These are phyloP conservation scores for Pterois miles DNA, from an alignment of 2,797 vertebrate species.

Conservation along the genomic window DNA sequence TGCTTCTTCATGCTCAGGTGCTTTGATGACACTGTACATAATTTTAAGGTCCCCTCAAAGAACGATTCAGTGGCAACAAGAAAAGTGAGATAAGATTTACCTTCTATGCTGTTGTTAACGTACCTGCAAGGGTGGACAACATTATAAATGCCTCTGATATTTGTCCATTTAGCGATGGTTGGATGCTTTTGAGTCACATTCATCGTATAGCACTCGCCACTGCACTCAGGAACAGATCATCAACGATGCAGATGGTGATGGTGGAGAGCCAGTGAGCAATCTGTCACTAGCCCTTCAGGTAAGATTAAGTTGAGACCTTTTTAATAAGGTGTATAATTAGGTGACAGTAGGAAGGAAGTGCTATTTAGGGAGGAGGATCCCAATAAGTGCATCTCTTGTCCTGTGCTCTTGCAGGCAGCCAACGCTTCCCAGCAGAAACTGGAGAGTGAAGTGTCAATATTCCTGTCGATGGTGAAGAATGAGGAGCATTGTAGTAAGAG, in stretches of 20 bases:
- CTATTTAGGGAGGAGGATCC: neutral
- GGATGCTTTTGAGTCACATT: slow-evolving; percentile 90
- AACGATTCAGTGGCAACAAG: slow-evolving; percentile 80
- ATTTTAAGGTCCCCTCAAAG: slow-evolving; percentile 90
- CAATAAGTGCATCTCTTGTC: neutral
- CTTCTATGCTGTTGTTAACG: neutral
- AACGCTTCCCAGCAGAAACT: slow-evolving; percentile 85
- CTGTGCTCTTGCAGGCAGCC: slow-evolving; percentile 79
- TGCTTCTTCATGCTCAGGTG: slow-evolving; percentile 91
- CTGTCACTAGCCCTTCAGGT: slow-evolving; percentile 88
- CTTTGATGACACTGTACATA: slow-evolving; percentile 88
- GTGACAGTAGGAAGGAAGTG: neutral
- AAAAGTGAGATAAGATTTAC: slow-evolving; percentile 82
- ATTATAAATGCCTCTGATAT: slow-evolving; percentile 6
- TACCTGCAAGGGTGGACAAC: neutral
- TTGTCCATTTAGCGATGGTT: slow-evolving; percentile 86
- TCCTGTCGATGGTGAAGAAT: slow-evolving; percentile 88
- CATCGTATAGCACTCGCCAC: slow-evolving; percentile 87
- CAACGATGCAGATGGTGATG: slow-evolving; percentile 73
- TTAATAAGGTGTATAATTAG: neutral
- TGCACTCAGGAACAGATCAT: slow-evolving; percentile 81
- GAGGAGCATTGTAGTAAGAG: slow-evolving; percentile 85
- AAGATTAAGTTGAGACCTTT: neutral
- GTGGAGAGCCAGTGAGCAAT: slow-evolving; percentile 69
- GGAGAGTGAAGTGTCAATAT: slow-evolving; percentile 87